Evolutionary conservation across 2,888 invertebrate genomes (phyloP).

Genomic region (Agrilus biguttatus): DNA sequence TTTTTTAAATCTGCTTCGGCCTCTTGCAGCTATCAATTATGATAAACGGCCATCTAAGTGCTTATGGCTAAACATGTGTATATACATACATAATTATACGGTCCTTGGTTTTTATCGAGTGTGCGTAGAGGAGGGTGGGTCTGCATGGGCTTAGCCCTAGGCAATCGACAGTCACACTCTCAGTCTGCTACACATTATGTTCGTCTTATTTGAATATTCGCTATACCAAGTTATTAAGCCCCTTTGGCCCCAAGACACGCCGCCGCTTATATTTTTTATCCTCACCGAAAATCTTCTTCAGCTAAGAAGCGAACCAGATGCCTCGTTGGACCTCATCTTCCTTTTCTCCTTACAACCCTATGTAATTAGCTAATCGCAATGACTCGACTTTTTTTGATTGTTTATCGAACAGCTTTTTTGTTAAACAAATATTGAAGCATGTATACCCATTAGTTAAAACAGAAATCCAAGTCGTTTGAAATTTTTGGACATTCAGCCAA

Average conservation of each 20-base stretch:
- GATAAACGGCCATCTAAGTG: slow-evolving; percentile 33
- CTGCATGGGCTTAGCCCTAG: slow-evolving; percentile 17
- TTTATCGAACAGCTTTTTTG: no score
- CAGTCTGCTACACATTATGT: slow-evolving; percentile 25
- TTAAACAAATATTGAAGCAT: no score
- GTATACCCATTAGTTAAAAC: no score
- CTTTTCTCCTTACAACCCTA: no score
- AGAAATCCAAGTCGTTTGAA: no score
- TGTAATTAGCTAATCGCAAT: no score
- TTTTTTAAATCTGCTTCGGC: slow-evolving; percentile 14
- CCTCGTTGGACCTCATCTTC: no score
- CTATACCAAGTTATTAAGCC: slow-evolving; percentile 6
- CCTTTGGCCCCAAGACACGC: neutral
- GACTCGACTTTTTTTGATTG: no score
- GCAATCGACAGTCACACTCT: slow-evolving; percentile 25
- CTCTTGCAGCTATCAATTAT: slow-evolving; percentile 33
- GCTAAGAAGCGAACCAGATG: no score
- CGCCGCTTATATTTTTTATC: no score
- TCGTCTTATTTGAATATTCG: slow-evolving; percentile 27
- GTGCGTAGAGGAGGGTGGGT: slow-evolving; percentile 17
- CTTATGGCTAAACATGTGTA: slow-evolving; percentile 35
- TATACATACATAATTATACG: slow-evolving; percentile 35
- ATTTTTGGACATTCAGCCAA: no score
- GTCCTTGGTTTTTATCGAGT: slow-evolving; percentile 29
- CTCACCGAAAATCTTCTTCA: no score